Percentiles rank a stretch among this genome's conserved stretches.
phyloP scores from a whole-genome alignment of 2,113 vertebrate species.

The Clarias magur region DNA sequence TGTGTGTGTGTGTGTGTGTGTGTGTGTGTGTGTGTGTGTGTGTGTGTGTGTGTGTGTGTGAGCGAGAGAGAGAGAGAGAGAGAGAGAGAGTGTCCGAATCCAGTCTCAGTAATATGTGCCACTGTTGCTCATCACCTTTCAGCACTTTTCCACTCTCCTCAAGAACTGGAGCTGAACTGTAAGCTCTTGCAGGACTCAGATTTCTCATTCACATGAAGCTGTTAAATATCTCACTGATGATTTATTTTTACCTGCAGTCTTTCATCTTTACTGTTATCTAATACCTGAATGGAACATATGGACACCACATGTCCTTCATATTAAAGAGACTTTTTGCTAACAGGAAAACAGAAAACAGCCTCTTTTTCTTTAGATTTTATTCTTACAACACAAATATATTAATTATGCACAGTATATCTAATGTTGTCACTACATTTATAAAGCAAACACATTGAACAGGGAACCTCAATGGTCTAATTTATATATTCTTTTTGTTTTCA shows the following conservation, averaged over 20 bases:
- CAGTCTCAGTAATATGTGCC: constrained; percentile 1
- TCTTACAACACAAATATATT: not conserved
- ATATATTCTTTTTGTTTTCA: not conserved
- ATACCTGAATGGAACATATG: not conserved
- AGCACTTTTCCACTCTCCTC: constrained; percentile 37
- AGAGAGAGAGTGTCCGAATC: constrained; percentile 1
- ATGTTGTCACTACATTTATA: no score
- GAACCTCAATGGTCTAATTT: not conserved
- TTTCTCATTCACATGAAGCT: not conserved
- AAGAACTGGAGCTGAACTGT: not conserved
- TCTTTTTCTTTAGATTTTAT: not conserved
- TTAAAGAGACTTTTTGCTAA: not conserved
- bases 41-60: not conserved
- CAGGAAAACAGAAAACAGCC: not conserved
- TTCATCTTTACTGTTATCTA: not conserved
- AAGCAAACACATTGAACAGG: not conserved
- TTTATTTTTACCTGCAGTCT: not conserved
- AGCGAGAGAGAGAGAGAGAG: no score
- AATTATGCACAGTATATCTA: no score
- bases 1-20: not conserved
- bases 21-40: not conserved
- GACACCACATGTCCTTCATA: not conserved
- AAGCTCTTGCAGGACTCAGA: not conserved
- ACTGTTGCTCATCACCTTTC: constrained; percentile 20
- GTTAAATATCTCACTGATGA: constrained; percentile 22